Conservation (phyloP, 2,888 invertebrate species). For the Tenthredo notha region DNA sequence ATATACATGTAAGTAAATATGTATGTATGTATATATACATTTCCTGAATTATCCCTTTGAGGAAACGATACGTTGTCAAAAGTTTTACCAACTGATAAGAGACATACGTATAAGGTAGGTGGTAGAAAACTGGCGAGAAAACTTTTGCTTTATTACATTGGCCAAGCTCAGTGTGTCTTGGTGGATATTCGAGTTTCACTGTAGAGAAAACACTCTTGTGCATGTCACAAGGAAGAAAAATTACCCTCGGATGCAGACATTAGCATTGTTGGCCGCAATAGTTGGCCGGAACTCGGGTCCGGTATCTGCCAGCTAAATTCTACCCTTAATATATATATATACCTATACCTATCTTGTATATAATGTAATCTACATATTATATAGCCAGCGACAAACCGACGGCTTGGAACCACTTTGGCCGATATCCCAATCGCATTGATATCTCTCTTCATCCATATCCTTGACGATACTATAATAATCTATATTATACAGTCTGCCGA, state of each 20-base stretch:
- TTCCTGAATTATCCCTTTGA: background rate
- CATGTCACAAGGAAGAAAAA: slow-evolving; percentile 34
- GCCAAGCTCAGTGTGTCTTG: background rate
- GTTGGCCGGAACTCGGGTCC: slow-evolving; percentile 28
- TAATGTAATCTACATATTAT: slow-evolving; percentile 44
- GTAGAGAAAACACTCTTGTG: slow-evolving; percentile 24
- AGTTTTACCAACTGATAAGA: slow-evolving; percentile 16
- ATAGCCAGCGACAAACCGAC: slow-evolving; percentile 28
- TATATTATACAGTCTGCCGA: background rate
- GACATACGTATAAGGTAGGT: too few species aligned
- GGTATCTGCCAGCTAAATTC: slow-evolving; percentile 40
- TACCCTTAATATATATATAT: slow-evolving; percentile 3
- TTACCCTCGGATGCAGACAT: slow-evolving; percentile 42
- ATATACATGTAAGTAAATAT: background rate
- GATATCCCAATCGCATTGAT: slow-evolving; percentile 20
- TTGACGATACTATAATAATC: background rate
- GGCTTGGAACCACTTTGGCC: slow-evolving; percentile 34
- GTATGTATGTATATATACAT: background rate
- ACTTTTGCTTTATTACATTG: slow-evolving; percentile 35
- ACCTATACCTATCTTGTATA: background rate
- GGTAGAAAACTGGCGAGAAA: background rate
- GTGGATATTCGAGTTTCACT: background rate
- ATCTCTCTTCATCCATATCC: slow-evolving; percentile 17
- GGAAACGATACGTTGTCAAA: slow-evolving; percentile 5
- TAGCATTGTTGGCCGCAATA: slow-evolving; percentile 42